These are phyloP conservation scores for Hydrozoanthus tunicans DNA, from an alignment of 64 coral and sea anemone genomes.

Conservation along the genomic window DNA sequence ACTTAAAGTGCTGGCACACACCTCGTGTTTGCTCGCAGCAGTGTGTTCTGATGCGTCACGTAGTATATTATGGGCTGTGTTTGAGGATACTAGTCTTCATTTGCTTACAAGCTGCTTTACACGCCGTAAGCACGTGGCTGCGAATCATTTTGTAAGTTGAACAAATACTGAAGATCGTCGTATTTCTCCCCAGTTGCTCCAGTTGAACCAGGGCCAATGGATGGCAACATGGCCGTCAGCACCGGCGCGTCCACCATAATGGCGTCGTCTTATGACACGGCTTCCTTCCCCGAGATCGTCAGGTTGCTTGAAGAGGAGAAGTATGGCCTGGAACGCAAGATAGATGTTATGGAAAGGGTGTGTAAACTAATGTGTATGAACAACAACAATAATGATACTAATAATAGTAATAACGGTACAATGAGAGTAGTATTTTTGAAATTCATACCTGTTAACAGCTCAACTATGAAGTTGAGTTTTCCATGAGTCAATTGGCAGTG, in stretches of 20 bases:
- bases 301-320: slow-evolving; percentile 91
- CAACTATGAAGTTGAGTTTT: too few relatives aligned
- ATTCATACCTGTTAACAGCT: too few relatives aligned
- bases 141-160: neutral
- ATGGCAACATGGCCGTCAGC: slow-evolving; percentile 69
- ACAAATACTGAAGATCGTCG: neutral
- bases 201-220: neutral
- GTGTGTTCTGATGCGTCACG: too few relatives aligned
- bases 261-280: slow-evolving; percentile 59
- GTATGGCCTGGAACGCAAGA: slow-evolving; percentile 82
- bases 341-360: slow-evolving; percentile 86
- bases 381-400: too few relatives aligned
- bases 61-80: too few relatives aligned
- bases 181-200: neutral
- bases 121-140: neutral
- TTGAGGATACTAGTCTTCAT: too few relatives aligned
- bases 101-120: too few relatives aligned
- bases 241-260: slow-evolving; percentile 75
- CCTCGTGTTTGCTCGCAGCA: too few relatives aligned
- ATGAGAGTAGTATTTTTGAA: too few relatives aligned
- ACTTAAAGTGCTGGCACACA: too few relatives aligned
- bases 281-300: slow-evolving; percentile 78
- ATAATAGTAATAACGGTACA: too few relatives aligned
- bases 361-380: neutral
- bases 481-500: too few relatives aligned